Evolutionary conservation across 2,888 invertebrate species (phyloP).

Genomic region (Lasioglossum morio): DNA sequence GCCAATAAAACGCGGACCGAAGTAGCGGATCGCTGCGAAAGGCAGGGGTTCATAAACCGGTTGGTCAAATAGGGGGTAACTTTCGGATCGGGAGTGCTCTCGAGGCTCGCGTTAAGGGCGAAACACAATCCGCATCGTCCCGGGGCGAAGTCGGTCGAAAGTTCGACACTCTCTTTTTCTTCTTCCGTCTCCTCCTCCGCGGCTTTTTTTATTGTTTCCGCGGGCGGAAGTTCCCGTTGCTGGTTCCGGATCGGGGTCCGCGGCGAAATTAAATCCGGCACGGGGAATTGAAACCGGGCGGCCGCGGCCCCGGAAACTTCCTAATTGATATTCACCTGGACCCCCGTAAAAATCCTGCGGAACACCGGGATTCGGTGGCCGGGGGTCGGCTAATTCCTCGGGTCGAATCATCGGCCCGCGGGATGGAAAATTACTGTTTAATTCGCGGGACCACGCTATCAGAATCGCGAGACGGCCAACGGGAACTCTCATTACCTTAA

Average conservation of each 20-base stretch:
- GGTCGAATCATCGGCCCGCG: constrained; percentile 48
- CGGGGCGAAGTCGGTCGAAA: constrained; percentile 53
- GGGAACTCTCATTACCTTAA: constrained; percentile 68
- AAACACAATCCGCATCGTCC: constrained; percentile 51
- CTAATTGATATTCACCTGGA: constrained; percentile 53
- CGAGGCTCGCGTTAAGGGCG: constrained; percentile 38
- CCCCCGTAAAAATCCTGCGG: not conserved
- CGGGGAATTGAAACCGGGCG: constrained; percentile 50
- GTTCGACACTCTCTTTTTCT: constrained; percentile 28
- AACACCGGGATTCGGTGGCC: not conserved
- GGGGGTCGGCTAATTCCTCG: constrained; percentile 45
- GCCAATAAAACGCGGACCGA: constrained; percentile 12
- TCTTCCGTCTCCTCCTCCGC: not conserved
- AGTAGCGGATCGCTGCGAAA: not conserved
- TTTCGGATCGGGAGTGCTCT: constrained; percentile 48
- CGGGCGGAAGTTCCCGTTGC: constrained; percentile 34
- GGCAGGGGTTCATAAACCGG: constrained; percentile 44
- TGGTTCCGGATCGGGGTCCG: not conserved
- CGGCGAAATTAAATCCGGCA: constrained; percentile 47
- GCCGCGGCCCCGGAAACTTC: constrained; percentile 53
- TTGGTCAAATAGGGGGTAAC: constrained; percentile 54
- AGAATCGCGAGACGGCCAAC: constrained; percentile 31
- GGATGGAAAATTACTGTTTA: constrained; percentile 63
- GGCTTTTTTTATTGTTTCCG: constrained; percentile 38
- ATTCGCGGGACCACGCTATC: constrained; percentile 47